Conservation (phyloP, 1,140 invertebrate genomes). For the Papilio polytes region DNA sequence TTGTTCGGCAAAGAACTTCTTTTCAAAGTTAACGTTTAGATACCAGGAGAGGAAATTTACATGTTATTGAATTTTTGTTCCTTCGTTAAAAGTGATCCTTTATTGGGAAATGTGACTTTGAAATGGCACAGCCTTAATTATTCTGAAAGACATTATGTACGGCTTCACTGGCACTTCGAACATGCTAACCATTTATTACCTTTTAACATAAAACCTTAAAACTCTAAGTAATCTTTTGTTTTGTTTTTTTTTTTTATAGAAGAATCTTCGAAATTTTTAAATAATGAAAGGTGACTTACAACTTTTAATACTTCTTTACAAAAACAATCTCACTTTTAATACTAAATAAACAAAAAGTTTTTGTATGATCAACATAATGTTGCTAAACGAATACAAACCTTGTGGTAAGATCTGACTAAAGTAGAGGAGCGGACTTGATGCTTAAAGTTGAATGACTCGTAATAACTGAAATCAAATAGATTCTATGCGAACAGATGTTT, state of each 20-base stretch:
- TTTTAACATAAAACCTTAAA: neutral
- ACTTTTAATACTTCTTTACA: too few relatives aligned
- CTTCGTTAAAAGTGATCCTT: conserved; percentile 66
- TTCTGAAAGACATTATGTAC: conserved; percentile 20
- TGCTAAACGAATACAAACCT: too few relatives aligned
- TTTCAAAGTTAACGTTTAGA: conserved; percentile 74
- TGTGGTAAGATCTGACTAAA: too few relatives aligned
- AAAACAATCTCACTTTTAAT: too few relatives aligned
- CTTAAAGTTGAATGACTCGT: neutral
- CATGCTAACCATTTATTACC: neutral
- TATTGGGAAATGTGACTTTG: conserved; percentile 38
- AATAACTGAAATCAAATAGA: neutral
- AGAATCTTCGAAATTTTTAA: neutral
- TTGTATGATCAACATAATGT: too few relatives aligned
- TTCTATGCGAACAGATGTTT: neutral
- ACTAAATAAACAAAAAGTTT: too few relatives aligned
- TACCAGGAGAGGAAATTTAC: conserved; percentile 73
- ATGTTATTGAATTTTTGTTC: conserved; percentile 83
- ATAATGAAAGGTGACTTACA: neutral
- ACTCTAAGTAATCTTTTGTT: neutral
- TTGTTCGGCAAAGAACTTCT: conserved; percentile 68
- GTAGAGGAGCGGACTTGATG: too few relatives aligned
- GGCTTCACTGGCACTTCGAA: neutral
- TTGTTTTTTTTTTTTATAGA: neutral
- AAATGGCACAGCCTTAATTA: conserved; percentile 37